Evolutionary conservation across 1,140 invertebrate species (phyloP).

Genomic region (Theocolax elegans): DNA sequence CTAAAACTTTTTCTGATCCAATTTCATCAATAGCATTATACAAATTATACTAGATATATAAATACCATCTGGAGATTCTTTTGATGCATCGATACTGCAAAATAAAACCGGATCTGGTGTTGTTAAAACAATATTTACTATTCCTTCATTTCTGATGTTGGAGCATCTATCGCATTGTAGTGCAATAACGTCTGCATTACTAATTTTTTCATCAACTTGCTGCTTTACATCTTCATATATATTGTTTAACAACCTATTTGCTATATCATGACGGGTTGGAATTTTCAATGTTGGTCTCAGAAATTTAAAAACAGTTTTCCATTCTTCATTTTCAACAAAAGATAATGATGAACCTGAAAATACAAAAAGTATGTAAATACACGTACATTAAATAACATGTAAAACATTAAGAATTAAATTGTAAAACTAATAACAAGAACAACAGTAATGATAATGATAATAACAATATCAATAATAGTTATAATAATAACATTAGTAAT

Average conservation of each 20-base stretch:
- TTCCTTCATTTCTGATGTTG: constrained; percentile 42
- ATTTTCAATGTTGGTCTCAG: constrained; percentile 32
- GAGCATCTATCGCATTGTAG: constrained; percentile 49
- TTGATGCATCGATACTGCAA: constrained; percentile 36
- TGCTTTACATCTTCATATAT: constrained; percentile 29
- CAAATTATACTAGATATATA: constrained; percentile 40
- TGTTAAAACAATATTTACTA: constrained; percentile 49
- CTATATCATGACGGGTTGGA: constrained; percentile 21
- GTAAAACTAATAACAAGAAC: too few species aligned
- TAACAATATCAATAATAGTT: too few species aligned
- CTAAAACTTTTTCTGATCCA: constrained; percentile 42
- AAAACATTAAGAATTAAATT: too few species aligned
- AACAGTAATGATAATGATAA: too few species aligned
- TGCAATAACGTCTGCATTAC: constrained; percentile 32
- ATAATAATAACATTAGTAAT: too few species aligned
- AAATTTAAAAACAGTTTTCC: constrained; percentile 12
- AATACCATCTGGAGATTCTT: constrained; percentile 37
- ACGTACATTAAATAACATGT: too few species aligned
- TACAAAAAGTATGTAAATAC: too few species aligned
- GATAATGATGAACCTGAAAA: too few species aligned
- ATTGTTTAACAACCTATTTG: constrained; percentile 22
- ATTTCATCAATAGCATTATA: constrained; percentile 43
- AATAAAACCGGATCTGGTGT: constrained; percentile 49
- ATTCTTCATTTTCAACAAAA: too few species aligned
- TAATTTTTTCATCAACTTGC: constrained; percentile 10